Base-by-base conservation (phyloP, 2,113 vertebrate genomes). In the Phocoena sinus region DNA sequence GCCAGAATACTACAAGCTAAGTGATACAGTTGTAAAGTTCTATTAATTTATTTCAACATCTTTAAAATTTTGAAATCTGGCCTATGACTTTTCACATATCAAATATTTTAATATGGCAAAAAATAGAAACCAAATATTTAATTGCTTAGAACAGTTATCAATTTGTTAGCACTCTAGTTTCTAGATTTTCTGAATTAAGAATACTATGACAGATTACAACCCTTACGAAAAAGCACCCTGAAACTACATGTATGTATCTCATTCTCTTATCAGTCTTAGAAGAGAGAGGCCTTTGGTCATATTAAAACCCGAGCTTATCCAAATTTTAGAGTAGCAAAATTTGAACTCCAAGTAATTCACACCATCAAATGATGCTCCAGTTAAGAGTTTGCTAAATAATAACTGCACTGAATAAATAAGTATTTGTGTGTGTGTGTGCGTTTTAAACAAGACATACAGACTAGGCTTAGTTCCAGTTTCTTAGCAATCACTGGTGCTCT, bases 381-480 rank as follows among this genome's bases (percentile, higher is more conserved):
- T 58, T 92, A 97, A 95, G 74, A 93, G 85, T 91, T 53, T 97
- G 70, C 76, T 84, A 93, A 97, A 92, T 85, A 96, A 56, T 90
- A 96, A 92, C 13, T 63, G 31, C 70, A 84, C 10, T 50, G 12
- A 97, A 95, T 84, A 97, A 96, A 18, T 63, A 71, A 91, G 89
- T 91, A 62, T 96, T 60, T 95, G 56, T 73, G 89, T 89, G 28
- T 93, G n/a, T 60, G 77, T 81, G 73, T 73, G 47, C 62, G 70
- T 74, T 28, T 90, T 96, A 97, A 98, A 96, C 80, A 97, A 95
- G 58, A 83, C 89, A 96, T 36, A 96, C 47, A 76, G 53, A 91
- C 73, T 26, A 95, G 74, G 97, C 96, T 47, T 28, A 76, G 28
- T 23, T 84, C 94, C 94, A 95, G 91, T 94, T 86, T 97, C 79